These are phyloP conservation scores for Ceriagrion tenellum DNA, from an alignment of 2,888 invertebrate species.

Conservation along the genomic window DNA sequence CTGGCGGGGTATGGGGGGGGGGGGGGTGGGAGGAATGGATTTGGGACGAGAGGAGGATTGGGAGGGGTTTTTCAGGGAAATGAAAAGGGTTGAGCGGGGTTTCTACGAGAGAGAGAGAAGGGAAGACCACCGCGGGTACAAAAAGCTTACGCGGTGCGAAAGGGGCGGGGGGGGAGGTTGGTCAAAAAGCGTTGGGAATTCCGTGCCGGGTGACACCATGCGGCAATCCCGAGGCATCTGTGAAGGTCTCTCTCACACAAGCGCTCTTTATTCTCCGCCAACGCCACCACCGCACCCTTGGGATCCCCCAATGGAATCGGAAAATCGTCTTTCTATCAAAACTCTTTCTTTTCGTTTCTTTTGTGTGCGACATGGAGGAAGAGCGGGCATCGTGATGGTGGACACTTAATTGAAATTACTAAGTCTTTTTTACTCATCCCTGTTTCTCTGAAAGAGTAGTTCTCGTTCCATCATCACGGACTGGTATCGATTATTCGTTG, in stretches of 20 bases:
- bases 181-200: slow-evolving; percentile 28
- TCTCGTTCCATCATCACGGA: no score
- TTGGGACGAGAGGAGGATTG: not conserved
- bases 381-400: not conserved
- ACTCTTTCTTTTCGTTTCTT: not conserved
- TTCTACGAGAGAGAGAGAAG: not conserved
- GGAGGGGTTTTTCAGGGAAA: not conserved
- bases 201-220: not conserved
- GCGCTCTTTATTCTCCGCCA: no score
- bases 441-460: no score
- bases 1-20: not conserved
- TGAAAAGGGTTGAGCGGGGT: not conserved
- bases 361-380: not conserved
- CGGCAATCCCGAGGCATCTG: not conserved
- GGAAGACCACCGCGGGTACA: not conserved
- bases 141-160: not conserved
- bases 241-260: not conserved
- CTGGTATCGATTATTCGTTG: no score
- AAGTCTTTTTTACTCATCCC: no score
- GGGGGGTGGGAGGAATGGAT: not conserved
- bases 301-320: not conserved
- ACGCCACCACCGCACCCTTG: not conserved
- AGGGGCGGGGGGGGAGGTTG: not conserved
- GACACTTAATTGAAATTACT: not conserved
- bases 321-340: not conserved